Conservation (phyloP, 2,888 invertebrate species). For the Amphipoea oculea region DNA sequence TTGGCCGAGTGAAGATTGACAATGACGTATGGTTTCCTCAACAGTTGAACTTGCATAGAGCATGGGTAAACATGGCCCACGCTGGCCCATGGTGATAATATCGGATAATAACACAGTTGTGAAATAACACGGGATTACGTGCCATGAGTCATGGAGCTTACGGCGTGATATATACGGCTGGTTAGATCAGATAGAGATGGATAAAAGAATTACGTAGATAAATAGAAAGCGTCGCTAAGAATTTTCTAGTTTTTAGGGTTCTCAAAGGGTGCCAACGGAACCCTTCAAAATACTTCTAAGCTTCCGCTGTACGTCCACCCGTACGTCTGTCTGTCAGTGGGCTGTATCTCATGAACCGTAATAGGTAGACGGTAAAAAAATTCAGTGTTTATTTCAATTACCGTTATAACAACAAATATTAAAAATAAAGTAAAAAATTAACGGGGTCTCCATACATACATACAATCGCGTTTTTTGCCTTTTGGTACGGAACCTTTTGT, state of each 20-base stretch:
- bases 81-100: conserved; percentile 70
- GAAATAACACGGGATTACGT: conserved; percentile 74
- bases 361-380: too few species aligned
- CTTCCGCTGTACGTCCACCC: too few species aligned
- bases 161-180: conserved; percentile 47
- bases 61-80: conserved; percentile 80
- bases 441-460: too few species aligned
- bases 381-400: too few species aligned
- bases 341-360: too few species aligned
- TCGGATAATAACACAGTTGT: conserved; percentile 79
- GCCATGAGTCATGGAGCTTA: conserved; percentile 71
- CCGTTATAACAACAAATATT: too few species aligned
- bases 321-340: too few species aligned
- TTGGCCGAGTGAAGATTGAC: conserved; percentile 84
- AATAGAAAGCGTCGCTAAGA: background rate
- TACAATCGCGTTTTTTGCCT: too few species aligned
- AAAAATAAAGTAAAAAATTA: too few species aligned
- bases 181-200: conserved; percentile 33
- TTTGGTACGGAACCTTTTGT: too few species aligned
- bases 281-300: too few species aligned
- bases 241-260: background rate
- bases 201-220: conserved; percentile 34
- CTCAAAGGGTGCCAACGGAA: too few species aligned
- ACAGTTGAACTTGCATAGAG: conserved; percentile 74
- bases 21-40: conserved; percentile 86